Percentiles rank a stretch among this genome's conserved stretches.
Conservation (phyloP, 2,113 vertebrate species). For the Zapornia atra region DNA sequence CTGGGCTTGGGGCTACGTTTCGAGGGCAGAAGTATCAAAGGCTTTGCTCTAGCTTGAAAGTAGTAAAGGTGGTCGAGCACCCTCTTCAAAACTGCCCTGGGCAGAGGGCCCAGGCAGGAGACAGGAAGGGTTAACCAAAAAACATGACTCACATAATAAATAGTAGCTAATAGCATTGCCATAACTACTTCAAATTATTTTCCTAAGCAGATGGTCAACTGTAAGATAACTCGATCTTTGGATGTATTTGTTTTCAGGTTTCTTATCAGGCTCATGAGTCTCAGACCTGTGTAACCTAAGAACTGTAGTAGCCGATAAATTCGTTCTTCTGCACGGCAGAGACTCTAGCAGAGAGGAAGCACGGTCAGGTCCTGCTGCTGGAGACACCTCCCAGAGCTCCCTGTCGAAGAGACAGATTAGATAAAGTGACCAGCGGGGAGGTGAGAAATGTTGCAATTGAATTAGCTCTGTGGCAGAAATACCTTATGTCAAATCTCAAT, state of each 20-base stretch:
- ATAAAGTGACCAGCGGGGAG: neutral
- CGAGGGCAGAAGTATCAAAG: neutral
- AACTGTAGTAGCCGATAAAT: neutral
- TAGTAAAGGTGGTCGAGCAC: neutral
- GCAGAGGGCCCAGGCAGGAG: neutral
- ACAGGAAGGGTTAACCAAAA: conserved; percentile 26
- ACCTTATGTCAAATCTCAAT: neutral
- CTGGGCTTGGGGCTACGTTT: neutral
- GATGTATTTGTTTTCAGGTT: conserved; percentile 38
- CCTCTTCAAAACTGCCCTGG: neutral
- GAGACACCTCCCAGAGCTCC: neutral
- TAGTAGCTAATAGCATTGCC: conserved; percentile 34
- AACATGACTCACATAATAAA: conserved; percentile 45
- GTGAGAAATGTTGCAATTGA: neutral
- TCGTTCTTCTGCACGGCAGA: neutral
- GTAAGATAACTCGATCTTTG: conserved; percentile 27
- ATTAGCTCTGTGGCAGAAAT: neutral
- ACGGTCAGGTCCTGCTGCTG: neutral
- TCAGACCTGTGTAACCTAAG: neutral
- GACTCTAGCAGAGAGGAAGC: neutral
- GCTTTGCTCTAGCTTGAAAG: neutral
- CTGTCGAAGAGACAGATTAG: neutral
- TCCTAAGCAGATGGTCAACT: conserved; percentile 55
- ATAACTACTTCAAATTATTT: conserved; percentile 52
- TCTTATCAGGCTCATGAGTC: neutral